These are phyloP conservation scores for Pelecanus crispus DNA, from an alignment of 2,113 vertebrate species.

Conservation along the genomic window DNA sequence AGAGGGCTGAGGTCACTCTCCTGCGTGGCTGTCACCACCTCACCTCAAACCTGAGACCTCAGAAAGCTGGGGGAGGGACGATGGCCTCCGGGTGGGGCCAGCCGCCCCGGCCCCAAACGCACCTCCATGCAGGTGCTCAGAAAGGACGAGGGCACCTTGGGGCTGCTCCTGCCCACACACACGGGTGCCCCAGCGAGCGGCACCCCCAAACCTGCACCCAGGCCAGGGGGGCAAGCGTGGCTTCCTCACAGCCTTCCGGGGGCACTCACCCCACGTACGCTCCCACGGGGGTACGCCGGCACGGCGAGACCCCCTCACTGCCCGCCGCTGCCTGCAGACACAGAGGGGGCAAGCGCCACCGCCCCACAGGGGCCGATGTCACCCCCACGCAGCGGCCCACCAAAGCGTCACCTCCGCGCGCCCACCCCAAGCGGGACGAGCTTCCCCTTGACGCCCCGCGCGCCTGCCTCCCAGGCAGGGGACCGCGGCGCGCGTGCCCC, in stretches of 20 bases:
- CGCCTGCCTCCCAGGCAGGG: background rate
- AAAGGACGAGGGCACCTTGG: background rate
- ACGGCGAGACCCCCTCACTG: background rate
- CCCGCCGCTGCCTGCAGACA: fast-evolving
- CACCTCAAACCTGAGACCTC: background rate
- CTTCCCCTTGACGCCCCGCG: fast-evolving
- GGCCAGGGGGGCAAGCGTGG: fast-evolving
- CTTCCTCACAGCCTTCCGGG: background rate
- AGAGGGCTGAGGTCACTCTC: background rate
- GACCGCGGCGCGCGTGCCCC: fast-evolving
- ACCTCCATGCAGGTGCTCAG: background rate
- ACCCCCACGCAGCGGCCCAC: fast-evolving
- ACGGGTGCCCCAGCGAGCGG: fast-evolving
- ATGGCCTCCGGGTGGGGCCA: too few species aligned
- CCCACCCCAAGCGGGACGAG: fast-evolving
- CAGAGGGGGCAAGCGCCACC: background rate
- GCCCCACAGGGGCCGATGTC: fast-evolving
- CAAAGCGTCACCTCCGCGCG: fast-evolving
- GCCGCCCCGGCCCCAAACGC: fast-evolving
- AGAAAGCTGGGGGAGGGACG: too few species aligned
- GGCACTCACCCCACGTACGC: fast-evolving
- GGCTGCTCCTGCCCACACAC: background rate
- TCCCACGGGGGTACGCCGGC: fast-evolving
- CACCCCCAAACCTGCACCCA: background rate
- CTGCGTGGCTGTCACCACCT: background rate